Evolutionary conservation across 53 echinoderm and acorn worm species (phyloP).

Genomic region (Echinometra lucunter): DNA sequence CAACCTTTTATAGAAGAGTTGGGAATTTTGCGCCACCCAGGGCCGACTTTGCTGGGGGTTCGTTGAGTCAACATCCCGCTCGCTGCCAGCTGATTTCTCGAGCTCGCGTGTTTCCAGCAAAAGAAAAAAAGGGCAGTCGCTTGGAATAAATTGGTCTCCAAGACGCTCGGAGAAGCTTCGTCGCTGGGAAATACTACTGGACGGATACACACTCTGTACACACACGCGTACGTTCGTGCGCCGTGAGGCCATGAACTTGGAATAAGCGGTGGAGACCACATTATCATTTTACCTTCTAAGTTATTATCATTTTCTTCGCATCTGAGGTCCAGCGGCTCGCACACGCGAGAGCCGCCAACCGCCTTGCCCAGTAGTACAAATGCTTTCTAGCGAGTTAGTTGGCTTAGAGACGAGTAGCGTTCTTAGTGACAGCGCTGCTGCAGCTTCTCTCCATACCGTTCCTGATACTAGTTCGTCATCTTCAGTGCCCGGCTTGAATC

Average conservation of each 20-base stretch:
- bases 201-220: slow-evolving; percentile 40
- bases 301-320: slow-evolving; percentile 55
- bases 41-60: slow-evolving; percentile 48
- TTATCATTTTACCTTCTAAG: slow-evolving; percentile 42
- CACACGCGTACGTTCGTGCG: slow-evolving; percentile 57
- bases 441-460: slow-evolving; percentile 50
- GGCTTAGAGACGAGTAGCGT: slow-evolving; percentile 73
- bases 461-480: slow-evolving; percentile 44
- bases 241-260: slow-evolving; percentile 45
- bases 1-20: slow-evolving; percentile 4
- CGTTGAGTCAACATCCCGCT: slow-evolving; percentile 50
- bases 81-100: slow-evolving; percentile 33
- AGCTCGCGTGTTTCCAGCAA: slow-evolving; percentile 4
- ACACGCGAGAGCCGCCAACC: slow-evolving; percentile 18
- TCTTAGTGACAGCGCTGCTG: slow-evolving; percentile 74
- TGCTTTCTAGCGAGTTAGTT: slow-evolving; percentile 81
- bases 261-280: not conserved
- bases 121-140: not conserved
- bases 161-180: not conserved
- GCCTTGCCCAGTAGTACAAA: slow-evolving; percentile 53
- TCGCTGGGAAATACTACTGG: not conserved
- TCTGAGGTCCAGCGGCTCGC: slow-evolving; percentile 63
- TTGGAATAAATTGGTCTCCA: slow-evolving; percentile 60
- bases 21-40: slow-evolving; percentile 41
- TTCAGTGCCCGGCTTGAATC: slow-evolving; percentile 65